Conservation (phyloP, 2,113 vertebrate genomes). For the Mormyrus lacerda region DNA sequence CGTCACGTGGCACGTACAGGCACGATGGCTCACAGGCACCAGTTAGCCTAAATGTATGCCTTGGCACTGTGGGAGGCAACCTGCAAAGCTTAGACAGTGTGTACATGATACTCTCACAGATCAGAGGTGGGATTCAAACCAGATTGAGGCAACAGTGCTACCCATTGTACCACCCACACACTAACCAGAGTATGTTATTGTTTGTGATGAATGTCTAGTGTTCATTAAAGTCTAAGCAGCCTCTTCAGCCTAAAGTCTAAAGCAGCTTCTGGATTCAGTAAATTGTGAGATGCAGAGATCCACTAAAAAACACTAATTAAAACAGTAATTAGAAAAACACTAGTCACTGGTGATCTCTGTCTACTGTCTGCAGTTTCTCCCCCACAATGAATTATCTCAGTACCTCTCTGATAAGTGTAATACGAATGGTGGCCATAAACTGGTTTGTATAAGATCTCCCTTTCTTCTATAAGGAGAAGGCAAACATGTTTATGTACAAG, state of each 20-base stretch:
- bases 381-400: neutral
- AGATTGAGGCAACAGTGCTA: neutral
- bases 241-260: too few species aligned
- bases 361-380: neutral
- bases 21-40: neutral
- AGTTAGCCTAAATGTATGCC: neutral
- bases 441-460: neutral
- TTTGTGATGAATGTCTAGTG: neutral
- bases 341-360: neutral
- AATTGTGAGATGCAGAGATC: neutral
- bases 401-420: neutral
- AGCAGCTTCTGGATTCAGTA: neutral
- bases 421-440: neutral
- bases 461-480: neutral
- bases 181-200: neutral
- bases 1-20: neutral
- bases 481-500: neutral
- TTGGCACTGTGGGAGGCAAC: neutral
- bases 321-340: too few species aligned
- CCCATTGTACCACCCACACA: neutral
- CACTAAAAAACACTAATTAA: too few species aligned
- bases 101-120: neutral
- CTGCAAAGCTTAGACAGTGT: neutral
- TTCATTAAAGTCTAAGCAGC: neutral
- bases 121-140: neutral